Conservation (phyloP, 2,797 vertebrate species). For the Perodicticus potto region DNA sequence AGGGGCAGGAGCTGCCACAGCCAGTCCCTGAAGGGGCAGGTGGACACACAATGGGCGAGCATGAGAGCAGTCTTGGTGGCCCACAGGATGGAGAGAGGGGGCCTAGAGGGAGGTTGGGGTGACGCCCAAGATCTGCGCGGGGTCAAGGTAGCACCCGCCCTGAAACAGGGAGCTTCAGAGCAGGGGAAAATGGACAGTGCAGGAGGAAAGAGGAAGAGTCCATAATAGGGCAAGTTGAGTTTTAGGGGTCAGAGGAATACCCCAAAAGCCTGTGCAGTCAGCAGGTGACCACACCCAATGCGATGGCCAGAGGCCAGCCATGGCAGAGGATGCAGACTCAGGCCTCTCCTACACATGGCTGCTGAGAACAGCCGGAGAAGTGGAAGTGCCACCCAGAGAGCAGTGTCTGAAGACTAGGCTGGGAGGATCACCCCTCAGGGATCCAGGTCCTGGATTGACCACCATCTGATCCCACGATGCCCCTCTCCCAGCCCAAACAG, state of each 20-base stretch:
- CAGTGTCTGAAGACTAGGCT: neutral
- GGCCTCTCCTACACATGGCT: fast-evolving
- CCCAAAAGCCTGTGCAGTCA: neutral
- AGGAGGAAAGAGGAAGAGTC: neutral
- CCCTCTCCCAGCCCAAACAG: neutral
- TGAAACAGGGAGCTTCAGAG: neutral
- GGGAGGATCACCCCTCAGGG: neutral
- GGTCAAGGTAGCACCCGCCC: neutral
- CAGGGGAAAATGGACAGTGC: neutral
- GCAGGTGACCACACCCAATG: neutral
- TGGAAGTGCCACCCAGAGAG: neutral
- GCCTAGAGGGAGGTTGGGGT: neutral
- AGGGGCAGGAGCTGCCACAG: neutral
- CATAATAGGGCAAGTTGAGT: fast-evolving
- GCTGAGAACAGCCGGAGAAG: neutral
- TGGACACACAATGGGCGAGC: neutral
- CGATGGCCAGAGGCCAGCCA: neutral
- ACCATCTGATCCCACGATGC: neutral
- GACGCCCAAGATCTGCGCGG: neutral
- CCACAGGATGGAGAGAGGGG: neutral
- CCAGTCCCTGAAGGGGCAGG: neutral
- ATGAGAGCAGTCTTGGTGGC: neutral
- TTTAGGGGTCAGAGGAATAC: neutral
- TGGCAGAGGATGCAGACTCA: neutral
- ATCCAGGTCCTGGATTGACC: neutral